Evolutionary conservation across 2,888 invertebrate genomes (phyloP).

Genomic region (Napeogenes sylphis): DNA sequence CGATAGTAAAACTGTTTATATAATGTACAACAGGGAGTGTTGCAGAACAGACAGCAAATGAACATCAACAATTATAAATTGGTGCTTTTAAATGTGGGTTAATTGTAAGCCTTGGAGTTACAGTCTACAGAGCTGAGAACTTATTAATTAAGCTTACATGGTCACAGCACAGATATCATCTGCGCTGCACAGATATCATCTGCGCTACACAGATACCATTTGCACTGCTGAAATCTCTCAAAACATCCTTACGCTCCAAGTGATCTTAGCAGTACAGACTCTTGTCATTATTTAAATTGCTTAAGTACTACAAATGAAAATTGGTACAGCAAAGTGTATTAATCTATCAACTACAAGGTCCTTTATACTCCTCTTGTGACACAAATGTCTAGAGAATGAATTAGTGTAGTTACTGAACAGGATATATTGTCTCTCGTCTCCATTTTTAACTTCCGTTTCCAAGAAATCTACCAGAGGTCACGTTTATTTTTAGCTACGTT

Average conservation of each 20-base stretch:
- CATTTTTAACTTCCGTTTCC: slow-evolving; percentile 25
- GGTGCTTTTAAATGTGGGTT: slow-evolving; percentile 3
- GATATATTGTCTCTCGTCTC: slow-evolving; percentile 17
- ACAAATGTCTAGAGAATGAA: slow-evolving; percentile 3
- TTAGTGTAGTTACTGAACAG: slow-evolving; percentile 12
- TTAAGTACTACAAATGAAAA: no score
- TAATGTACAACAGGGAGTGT: no score
- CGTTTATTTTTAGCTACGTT: slow-evolving; percentile 11
- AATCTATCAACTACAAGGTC: no score
- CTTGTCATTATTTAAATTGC: no score
- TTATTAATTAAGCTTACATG: not conserved
- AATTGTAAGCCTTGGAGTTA: not conserved
- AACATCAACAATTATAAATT: not conserved
- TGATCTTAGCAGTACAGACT: no score
- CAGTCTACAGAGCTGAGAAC: not conserved
- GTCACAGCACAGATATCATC: not conserved
- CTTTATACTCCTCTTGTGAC: no score
- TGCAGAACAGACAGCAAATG: no score
- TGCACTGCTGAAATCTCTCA: no score
- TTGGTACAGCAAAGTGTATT: no score
- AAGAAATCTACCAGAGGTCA: slow-evolving; percentile 21
- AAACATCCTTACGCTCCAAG: no score
- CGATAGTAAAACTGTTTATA: no score
- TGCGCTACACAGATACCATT: not conserved
- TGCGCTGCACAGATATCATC: not conserved